Evolutionary conservation across 1,140 invertebrate genomes (phyloP), one percentile per base, ranked within the genome.

Genomic region (Listronotus oregonensis): DNA sequence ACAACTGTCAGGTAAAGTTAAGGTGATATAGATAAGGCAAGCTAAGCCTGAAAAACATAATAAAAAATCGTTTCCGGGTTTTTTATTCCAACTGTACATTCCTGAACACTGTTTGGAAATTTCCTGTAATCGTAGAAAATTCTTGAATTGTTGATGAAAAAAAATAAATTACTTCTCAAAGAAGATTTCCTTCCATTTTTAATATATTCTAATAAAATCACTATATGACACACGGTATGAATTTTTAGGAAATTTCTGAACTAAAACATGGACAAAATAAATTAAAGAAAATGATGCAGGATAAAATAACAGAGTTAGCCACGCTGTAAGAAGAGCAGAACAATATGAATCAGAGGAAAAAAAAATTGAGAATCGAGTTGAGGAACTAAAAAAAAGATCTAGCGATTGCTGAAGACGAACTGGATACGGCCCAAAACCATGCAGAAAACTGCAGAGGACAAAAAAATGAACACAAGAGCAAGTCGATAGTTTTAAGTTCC

Each of bases 301-400:
- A 94, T 69, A 89, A 90, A 73, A 86, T 87, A 6, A 91, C 89
- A 0, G 93, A 95, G 75, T 77, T 93, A 7, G 88, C 88, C 93
- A 95, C 76, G 88, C 89, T 0, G 81, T 86, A 8, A 80, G 92
- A 21, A 78, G 91, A 5, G 89, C 90, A 0, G 92, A 94, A 68
- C 91, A 93, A 74, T 94, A 93, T 75, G 92, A 94, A 77, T 79
- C 84, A 10, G 92, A 94, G 79, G 92, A 94, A 1, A 92, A 92
- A 70, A 86, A 91, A 68, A 80, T 94, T 2, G 79, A 92, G 32
- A 79, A 79, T 31, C 80, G 92, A 12, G 89, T 95, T 1, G 92
- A 94, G 70, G 92, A 95, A 77, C 77, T 95, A 10, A 94, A 94
- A 72, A n/a, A 85, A 86, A 65, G 91, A 94, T 71, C 77, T 94